Evolutionary conservation across 1,140 invertebrate genomes (phyloP), one percentile per base, ranked within the genome.

Genomic region (Laupala kohalensis): DNA sequence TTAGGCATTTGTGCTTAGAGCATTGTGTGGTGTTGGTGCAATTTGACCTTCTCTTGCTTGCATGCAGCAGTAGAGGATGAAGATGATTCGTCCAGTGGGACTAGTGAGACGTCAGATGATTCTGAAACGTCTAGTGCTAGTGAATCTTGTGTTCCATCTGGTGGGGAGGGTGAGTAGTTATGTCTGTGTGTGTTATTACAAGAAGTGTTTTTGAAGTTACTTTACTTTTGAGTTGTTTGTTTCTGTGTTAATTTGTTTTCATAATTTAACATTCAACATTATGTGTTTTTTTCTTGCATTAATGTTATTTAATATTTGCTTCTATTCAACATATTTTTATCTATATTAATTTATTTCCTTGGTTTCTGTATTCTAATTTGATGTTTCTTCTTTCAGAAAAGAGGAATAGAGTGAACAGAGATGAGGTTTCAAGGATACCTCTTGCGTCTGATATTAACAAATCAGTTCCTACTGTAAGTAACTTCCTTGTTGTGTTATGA

Each of bases 341-440:
- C 37, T 4, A 53, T 9, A 53, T 53, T 2, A 13, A 19, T 53
- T 19, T 13, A 0, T 53, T 13, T 53, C 37, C 9, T 0, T 53
- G 37, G 9, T 13, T 53, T 53, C 37, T 53, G 24, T 66, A 9
- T 25, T 25, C 9, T 66, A n/a, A n/a, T n/a, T n/a, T n/a, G n/a
- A n/a, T n/a, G 23, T 73, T 27, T 73, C 69, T 75, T 74, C 77
- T 84, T 85, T 70, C 83, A 88, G 86, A 87, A 77, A 88, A 87
- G 81, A 87, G 87, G 77, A 88, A 88, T 79, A 82, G 83, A 75
- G 83, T 83, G 13, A 88, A 88, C 75, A 81, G 81, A 77, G 84
- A 86, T 73, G 82, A 84, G 77, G 80, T 77, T 69, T 74, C 76
- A 74, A 82, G 79, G 77, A 78, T 81, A 76, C 78, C 81, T 71